Percentiles rank a stretch among this genome's conserved stretches.
Conservation (phyloP, 2,113 vertebrate species). For the Aegithalos caudatus region DNA sequence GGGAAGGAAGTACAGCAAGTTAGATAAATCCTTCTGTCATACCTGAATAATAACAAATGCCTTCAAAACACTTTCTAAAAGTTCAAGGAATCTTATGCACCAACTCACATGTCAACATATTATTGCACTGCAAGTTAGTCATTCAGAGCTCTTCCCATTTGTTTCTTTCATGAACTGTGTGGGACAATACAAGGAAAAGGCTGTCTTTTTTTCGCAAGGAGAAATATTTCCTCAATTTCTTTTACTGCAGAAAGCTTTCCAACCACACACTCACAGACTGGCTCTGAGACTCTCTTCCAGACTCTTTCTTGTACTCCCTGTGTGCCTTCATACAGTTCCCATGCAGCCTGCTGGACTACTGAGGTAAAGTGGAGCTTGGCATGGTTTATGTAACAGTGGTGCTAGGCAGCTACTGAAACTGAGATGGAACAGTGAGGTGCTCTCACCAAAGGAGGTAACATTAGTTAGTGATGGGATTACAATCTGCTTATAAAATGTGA, state of each 20-base stretch:
- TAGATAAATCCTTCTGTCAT: neutral
- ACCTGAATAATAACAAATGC: neutral
- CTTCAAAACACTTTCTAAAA: neutral
- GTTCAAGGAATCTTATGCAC: neutral
- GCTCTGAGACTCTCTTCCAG: neutral
- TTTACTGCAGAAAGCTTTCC: neutral
- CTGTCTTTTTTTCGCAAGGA: neutral
- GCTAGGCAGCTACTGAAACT: neutral
- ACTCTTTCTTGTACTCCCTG: neutral
- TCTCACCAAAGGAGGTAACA: neutral
- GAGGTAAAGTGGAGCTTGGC: neutral
- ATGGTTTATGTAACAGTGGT: neutral
- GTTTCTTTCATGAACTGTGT: neutral
- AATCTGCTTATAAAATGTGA: neutral
- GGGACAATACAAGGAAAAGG: neutral
- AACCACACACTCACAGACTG: neutral
- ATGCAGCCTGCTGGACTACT: neutral
- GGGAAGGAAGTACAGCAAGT: neutral
- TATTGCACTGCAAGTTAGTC: neutral
- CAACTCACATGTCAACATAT: neutral
- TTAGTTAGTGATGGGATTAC: neutral
- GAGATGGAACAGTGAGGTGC: neutral
- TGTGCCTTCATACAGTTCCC: neutral
- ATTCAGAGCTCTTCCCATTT: neutral
- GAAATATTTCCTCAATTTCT: neutral